Evolutionary conservation across 2,113 vertebrate genomes (phyloP).

Genomic region (Malurus alboscapulatus): DNA sequence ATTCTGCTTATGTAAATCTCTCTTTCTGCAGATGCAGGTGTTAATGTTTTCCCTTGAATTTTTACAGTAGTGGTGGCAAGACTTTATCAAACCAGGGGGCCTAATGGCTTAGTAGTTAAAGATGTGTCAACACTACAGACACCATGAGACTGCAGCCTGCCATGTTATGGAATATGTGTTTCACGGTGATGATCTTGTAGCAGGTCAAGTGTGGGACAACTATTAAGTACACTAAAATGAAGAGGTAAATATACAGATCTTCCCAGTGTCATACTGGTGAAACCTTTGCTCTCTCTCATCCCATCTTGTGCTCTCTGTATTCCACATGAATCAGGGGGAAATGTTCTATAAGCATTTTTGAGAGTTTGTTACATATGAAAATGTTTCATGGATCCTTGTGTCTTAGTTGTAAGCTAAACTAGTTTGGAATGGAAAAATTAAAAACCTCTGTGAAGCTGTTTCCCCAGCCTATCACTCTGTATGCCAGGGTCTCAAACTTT

Average conservation of each 20-base stretch:
- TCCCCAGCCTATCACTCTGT: neutral
- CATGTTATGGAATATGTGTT: neutral
- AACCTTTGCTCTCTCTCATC: neutral
- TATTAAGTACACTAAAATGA: neutral
- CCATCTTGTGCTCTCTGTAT: neutral
- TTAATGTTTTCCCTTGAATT: neutral
- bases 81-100: neutral
- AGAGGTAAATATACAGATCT: neutral
- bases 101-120: neutral
- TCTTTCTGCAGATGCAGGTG: neutral
- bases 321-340: neutral
- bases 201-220: neutral
- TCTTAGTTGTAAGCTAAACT: neutral
- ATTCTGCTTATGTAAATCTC: neutral
- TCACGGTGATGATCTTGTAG: neutral
- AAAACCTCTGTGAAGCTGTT: rapidly evolving
- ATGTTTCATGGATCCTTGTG: neutral
- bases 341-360: neutral
- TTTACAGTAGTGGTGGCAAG: neutral
- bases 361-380: neutral
- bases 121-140: neutral
- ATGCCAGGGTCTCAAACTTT: neutral
- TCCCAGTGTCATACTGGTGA: neutral
- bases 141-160: neutral
- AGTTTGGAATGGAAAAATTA: neutral